Base-by-base conservation (phyloP, 2,888 invertebrate genomes). In the Melolontha melolontha region DNA sequence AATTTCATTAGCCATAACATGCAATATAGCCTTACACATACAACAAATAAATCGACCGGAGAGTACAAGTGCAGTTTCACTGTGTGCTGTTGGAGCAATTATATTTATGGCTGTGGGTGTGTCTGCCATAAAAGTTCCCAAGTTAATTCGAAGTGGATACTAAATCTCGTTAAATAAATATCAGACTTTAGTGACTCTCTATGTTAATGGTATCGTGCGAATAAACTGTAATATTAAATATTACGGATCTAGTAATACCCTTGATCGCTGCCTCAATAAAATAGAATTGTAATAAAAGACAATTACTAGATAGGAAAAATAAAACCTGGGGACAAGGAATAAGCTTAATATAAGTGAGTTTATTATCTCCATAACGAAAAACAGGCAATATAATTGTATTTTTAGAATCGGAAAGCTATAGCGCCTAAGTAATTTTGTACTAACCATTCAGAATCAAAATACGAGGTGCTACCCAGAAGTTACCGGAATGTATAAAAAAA, bases 91-190 rank as follows among this genome's bases (percentile, higher is more conserved):
- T 11, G 49, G 49, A 49, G 47, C 59, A 62, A 62, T 62, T 62
- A 62, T 62, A 47, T 62, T 62, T 62, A 62, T 49, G 47, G 34
- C 59, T 39, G 59, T 62, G 59, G 59, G 59, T 49, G 59, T 62
- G 47, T 47, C 59, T 16, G 29, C 59, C 47, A 34, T 62, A 62
- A 62, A 62, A 62, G 47, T 62, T 62, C 59, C 47, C 47, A 62
- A 62, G 59, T 62, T 62, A 62, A 62, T 62, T 29, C 47, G 47
- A 62, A 62, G 47, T 62, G 47, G 59, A 62, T 62, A 62, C 47
- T 62, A 62, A 62, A 62, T 62, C 59, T 47, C 47, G 29, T 62
- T 47, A 47, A 62, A 47, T 17, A 47, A 62, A 62, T 62, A 62
- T 62, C 59, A 47, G 17, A 62, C 29, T 62, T 62, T 62, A 47